These are phyloP conservation scores for Halichondria panicea DNA, from an alignment of 37 sponge, comb jelly and placozoan genomes.

Conservation along the genomic window DNA sequence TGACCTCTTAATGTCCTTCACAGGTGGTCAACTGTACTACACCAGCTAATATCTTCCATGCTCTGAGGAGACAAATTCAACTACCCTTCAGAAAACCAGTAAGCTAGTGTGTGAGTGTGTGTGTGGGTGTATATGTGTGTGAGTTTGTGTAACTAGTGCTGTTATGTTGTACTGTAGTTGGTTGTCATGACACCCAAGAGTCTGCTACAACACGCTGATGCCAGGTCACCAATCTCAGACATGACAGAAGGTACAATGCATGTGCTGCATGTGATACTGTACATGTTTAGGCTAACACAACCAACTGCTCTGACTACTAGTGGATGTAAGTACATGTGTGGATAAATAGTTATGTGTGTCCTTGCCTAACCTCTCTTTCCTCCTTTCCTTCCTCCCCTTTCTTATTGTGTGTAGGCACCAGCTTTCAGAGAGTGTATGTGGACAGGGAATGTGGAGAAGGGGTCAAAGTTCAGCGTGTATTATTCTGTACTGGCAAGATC, in stretches of 20 bases:
- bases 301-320: no score
- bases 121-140: constrained; percentile 12
- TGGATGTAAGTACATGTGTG: not conserved
- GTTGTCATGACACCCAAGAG: constrained; percentile 94
- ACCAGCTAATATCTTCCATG: constrained; percentile 92
- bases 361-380: no score
- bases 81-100: constrained; percentile 91
- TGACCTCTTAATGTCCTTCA: not conserved
- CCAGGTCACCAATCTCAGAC: constrained; percentile 65
- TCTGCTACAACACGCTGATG: constrained; percentile 83
- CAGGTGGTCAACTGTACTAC: constrained; percentile 90
- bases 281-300: no score
- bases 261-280: no score
- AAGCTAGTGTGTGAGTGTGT: constrained; percentile 29
- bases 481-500: constrained; percentile 93
- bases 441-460: constrained; percentile 33
- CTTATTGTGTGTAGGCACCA: constrained; percentile 46
- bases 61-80: constrained; percentile 83
- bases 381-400: no score
- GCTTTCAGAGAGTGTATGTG: constrained; percentile 77
- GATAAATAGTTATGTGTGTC: no score
- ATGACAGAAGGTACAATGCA: constrained; percentile 80
- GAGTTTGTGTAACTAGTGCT: constrained; percentile 1
- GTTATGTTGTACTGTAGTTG: constrained; percentile 41
- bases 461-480: constrained; percentile 46